These are phyloP conservation scores for Petroica traversi DNA, from an alignment of 2,113 vertebrate species.

Conservation along the genomic window DNA sequence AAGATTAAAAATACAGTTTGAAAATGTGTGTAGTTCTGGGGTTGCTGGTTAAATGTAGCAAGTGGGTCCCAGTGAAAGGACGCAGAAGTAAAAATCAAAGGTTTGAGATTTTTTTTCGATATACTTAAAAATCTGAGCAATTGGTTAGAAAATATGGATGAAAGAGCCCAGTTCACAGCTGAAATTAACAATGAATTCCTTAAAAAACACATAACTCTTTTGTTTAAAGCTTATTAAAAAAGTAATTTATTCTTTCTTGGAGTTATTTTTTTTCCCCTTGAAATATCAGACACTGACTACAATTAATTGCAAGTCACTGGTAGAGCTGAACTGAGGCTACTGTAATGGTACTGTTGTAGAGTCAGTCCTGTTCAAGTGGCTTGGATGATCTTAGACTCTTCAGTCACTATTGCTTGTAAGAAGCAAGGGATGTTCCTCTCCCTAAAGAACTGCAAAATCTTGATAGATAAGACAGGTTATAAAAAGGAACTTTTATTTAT, in stretches of 20 bases:
- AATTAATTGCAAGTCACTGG: background rate
- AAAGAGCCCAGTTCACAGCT: background rate
- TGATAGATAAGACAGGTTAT: background rate
- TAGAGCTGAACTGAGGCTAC: background rate
- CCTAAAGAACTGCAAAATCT: background rate
- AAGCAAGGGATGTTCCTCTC: background rate
- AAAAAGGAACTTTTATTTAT: slow-evolving; percentile 9
- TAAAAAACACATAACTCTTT: background rate
- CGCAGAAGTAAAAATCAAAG: background rate
- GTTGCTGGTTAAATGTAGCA: background rate
- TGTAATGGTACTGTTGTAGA: background rate
- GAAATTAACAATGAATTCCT: background rate
- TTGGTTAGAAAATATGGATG: background rate
- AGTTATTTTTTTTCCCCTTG: background rate
- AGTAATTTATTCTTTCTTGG: background rate
- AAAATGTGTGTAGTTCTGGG: background rate
- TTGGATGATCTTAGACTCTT: background rate
- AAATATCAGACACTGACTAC: background rate
- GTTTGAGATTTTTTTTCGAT: background rate
- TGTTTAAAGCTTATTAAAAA: background rate
- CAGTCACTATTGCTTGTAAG: background rate
- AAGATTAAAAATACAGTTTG: background rate
- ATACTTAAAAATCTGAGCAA: background rate
- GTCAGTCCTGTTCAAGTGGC: background rate
- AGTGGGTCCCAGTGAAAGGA: background rate